Base-by-base conservation (phyloP, 1,140 invertebrate species). In the Alviniconcha marisindica region DNA sequence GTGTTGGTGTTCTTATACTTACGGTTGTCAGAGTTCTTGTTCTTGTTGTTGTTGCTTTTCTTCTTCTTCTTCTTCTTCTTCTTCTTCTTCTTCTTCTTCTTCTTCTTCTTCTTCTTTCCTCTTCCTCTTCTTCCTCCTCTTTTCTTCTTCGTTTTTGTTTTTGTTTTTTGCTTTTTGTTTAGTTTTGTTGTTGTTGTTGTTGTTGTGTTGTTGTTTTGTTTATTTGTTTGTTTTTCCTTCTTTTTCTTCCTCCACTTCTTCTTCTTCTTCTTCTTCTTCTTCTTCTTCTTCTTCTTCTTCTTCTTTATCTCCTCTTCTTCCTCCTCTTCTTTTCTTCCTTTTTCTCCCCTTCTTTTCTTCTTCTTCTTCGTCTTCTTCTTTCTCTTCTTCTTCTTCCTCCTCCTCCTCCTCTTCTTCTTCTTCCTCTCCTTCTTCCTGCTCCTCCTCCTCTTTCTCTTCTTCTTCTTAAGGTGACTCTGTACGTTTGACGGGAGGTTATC, bases 21-120 rank as follows among this genome's bases (percentile, higher is more conserved):
- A n/a, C n/a, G n/a, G n/a, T n/a, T n/a, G n/a, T n/a, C n/a, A n/a
- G n/a, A n/a, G n/a, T n/a, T n/a, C n/a, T n/a, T n/a, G n/a, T n/a
- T n/a, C n/a, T n/a, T n/a, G n/a, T n/a, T n/a, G n/a, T n/a, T n/a
- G n/a, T n/a, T n/a, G n/a, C n/a, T n/a, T n/a, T n/a, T n/a, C n/a
- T n/a, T n/a, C n/a, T n/a, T n/a, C n/a, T n/a, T n/a, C n/a, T n/a
- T n/a, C n/a, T n/a, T n/a, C n/a, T n/a, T n/a, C n/a, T n/a, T 51
- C 21, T 51, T 69, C n/a, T 69, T 7, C n/a, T 36, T 69, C n/a
- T 28, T 12, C 33, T 36, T 69, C 66, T 69, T 36, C 33, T 36
- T 69, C 66, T 69, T 36, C 33, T 36, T 69, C 66, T 69, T 36
- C 33, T 36, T 69, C 66, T 69, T 36, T 69, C n/a, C 33, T 36